Evolutionary conservation across 2,888 invertebrate species (phyloP).

Genomic region (Psylliodes chrysocephalus): DNA sequence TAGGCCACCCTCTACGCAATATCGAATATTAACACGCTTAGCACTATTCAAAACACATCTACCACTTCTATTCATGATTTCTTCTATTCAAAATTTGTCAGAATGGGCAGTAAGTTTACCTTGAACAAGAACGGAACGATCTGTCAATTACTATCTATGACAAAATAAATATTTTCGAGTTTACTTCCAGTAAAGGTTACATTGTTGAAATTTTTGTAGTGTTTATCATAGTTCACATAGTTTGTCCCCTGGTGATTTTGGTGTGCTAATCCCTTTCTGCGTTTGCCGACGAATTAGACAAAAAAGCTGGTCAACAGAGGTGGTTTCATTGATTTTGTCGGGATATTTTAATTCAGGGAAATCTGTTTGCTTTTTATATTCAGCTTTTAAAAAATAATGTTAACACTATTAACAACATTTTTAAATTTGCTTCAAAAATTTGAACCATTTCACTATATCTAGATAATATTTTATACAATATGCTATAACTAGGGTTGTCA

Average conservation of each 20-base stretch:
- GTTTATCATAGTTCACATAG: conserved; percentile 41
- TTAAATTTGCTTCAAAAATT: too few species aligned
- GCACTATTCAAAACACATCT: background rate
- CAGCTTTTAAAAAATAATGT: too few species aligned
- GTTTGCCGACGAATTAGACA: conserved; percentile 8
- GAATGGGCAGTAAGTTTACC: conserved; percentile 30
- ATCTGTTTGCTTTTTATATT: background rate
- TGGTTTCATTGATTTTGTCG: background rate
- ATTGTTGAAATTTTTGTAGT: conserved; percentile 44
- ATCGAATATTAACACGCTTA: background rate
- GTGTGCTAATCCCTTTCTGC: conserved; percentile 36
- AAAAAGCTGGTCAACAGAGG: background rate
- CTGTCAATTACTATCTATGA: conserved; percentile 48
- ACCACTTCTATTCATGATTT: background rate
- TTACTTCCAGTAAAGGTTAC: conserved; percentile 35
- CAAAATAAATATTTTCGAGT: conserved; percentile 44
- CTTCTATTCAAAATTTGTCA: conserved; percentile 1
- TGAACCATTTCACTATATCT: too few species aligned
- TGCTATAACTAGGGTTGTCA: too few species aligned
- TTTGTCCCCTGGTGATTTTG: conserved; percentile 39
- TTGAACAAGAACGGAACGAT: conserved; percentile 35
- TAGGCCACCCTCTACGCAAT: background rate
- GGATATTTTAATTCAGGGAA: background rate
- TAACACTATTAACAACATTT: too few species aligned
- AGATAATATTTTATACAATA: too few species aligned